A percentile compares a stretch with the other conserved stretches of the same genome.
Conservation (phyloP, 1,140 invertebrate species). For the Temnothorax curvispinosus region DNA sequence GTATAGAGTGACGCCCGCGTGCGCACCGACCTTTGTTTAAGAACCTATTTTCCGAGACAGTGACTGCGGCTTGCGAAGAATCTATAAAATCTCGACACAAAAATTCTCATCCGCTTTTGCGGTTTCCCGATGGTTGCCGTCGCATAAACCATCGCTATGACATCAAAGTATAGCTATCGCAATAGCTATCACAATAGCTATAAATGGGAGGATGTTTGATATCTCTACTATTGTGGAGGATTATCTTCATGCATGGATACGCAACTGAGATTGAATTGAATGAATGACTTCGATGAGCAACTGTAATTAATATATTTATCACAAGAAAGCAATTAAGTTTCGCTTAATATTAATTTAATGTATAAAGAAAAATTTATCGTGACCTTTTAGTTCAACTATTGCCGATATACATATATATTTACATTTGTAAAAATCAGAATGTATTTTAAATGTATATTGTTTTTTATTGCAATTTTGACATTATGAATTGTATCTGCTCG, state of each 20-base stretch:
- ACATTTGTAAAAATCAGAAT: neutral
- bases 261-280: neutral
- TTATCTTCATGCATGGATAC: conserved; percentile 5
- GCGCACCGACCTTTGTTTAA: conserved; percentile 50
- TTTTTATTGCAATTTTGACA: neutral
- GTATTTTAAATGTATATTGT: neutral
- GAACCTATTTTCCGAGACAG: conserved; percentile 59
- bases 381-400: neutral
- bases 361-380: neutral
- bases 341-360: neutral
- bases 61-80: conserved; percentile 9
- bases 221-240: neutral
- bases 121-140: neutral
- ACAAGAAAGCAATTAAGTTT: neutral
- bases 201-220: neutral
- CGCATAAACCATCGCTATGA: conserved; percentile 17
- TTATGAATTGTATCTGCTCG: neutral
- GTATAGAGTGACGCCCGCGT: neutral
- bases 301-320: neutral
- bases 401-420: neutral
- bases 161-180: neutral
- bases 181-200: neutral
- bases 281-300: neutral
- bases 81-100: conserved; percentile 48
- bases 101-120: conserved; percentile 28